Conservation (phyloP, 1,140 invertebrate species). For the Bombus superbus region DNA sequence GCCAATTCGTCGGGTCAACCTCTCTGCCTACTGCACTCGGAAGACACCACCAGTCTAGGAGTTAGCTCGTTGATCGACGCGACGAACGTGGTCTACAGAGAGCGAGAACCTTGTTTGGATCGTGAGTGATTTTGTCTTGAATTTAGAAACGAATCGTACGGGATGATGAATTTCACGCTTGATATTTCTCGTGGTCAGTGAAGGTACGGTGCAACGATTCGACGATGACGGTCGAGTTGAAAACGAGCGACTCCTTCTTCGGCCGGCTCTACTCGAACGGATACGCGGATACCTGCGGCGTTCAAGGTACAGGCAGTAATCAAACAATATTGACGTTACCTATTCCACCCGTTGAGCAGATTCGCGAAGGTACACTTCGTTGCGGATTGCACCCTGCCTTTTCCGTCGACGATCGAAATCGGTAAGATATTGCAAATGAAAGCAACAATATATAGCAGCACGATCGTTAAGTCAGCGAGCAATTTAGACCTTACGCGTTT, state of each 20-base stretch:
- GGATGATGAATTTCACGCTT: not conserved
- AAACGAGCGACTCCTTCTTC: conserved; percentile 82
- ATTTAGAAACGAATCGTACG: not conserved
- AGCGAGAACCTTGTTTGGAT: conserved; percentile 83
- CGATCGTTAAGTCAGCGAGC: not conserved
- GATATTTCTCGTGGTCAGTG: conserved; percentile 74
- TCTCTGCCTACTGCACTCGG: conserved; percentile 80
- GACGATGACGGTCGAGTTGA: conserved; percentile 81
- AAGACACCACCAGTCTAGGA: conserved; percentile 79
- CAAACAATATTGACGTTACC: conserved; percentile 78
- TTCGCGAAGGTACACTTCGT: conserved; percentile 52
- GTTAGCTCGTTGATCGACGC: conserved; percentile 74
- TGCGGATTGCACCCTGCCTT: conserved; percentile 77
- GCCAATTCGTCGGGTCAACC: conserved; percentile 62
- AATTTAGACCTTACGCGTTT: not conserved
- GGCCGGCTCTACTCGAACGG: conserved; percentile 82
- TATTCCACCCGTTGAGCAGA: conserved; percentile 69
- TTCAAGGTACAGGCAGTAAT: conserved; percentile 79
- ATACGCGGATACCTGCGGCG: conserved; percentile 79
- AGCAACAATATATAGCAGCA: not conserved
- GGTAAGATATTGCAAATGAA: conserved; percentile 50
- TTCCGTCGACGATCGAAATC: conserved; percentile 73
- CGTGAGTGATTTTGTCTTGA: conserved; percentile 72
- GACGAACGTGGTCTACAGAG: conserved; percentile 81
- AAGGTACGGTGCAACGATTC: conserved; percentile 81